Base-by-base conservation (phyloP, 2,797 vertebrate species). In the Lepidocolaptes lacrymiger region DNA sequence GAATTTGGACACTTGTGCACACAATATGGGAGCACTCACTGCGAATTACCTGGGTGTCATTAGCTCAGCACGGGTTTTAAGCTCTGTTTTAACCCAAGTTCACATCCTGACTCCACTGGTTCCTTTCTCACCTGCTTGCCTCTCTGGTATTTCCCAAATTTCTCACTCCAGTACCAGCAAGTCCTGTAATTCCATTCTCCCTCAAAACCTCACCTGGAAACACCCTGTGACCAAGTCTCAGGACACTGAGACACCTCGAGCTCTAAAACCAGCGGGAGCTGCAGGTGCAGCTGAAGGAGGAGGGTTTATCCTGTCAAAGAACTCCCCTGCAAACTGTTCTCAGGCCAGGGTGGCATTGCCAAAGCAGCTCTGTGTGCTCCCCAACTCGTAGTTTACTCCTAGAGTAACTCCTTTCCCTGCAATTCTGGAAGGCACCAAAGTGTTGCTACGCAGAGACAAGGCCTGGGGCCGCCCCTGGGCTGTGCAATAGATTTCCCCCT, bases 401-500 rank as follows among this genome's bases (percentile, higher is more conserved):
- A 96, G 67, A 91, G 92, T 44, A 93, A 39, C 21, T 52, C 96
- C 62, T 77, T 81, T 96, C 86, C 96, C 96, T 96, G 92, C 14
- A 49, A 55, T 77, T 74, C 86, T 83, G 90, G 95, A 89, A 88
- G 72, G 86, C 46, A 96, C 96, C 87, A 83, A 94, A 89, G 85
- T 48, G 93, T 66, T 66, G 95, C 94, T 56, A 93, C 43, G 90
- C 61, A 97, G 89, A 88, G 89, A 79, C 85, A 89, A 78, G 94
- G 96, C 51, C 85, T 91, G 7, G 55, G 88, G 51, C 76, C 93
- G 91, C 59, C 91, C 86, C 77, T 93, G 89, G 71, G 90, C 93
- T 94, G 92, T 22, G 88, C 96, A 96, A 92, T 88, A 96, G 97
- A 96, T 87, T 95, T 96, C 97, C 97, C 97, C 97, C 97, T 95